Evolutionary conservation across 2,797 vertebrate genomes (phyloP), one percentile per base, ranked within the genome.

Genomic region (Amazona finschi): DNA sequence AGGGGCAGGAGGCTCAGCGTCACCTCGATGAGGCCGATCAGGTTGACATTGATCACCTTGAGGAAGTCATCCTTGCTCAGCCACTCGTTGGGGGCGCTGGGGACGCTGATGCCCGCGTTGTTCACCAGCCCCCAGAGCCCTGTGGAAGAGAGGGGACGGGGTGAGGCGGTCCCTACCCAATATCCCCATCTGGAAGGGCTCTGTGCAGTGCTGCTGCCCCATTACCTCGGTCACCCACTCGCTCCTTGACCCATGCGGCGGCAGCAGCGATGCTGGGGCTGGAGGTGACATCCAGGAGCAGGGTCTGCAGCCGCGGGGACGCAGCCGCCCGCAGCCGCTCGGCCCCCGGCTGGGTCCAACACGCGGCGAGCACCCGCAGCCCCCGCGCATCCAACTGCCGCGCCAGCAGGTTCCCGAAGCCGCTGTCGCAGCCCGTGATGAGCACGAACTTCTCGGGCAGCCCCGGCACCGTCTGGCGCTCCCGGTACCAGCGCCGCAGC

Each of bases 381-480:
- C 99, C 98, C 66, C 93, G 96, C 0, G 88, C 93, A 44, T 96
- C 96, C 83, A 95, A 77, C 49, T 90, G 72, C 76, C 58, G 92
- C 0, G 95, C 99, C 93, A 99, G 96, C 85, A 98, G 97, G 85
- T 98, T 98, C 53, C 99, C 98, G 2, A 99, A 99, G 55, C 94
- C 95, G 16, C 60, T 95, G 78, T 95, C 96, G 2, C 97, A 96
- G 69, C 97, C 97, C 1, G 96, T 97, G 79, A 91, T 97, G 78
- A 98, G 88, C 85, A 97, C 95, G 5, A 87, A 95, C 74, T 97
- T 98, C 22, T 87, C 78, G 10, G 8, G 28, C 7, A 97, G 95
- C 87, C 91, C 5, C 7, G 90, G 86, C 33, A 96, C 55, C 52
- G 19, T 43, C 75, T 95, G 85, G 11, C 81, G 92, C 75, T 95